Percentiles rank a stretch among this genome's conserved stretches.
Conservation (phyloP, 2,797 vertebrate species). For the Sebastes kiyomatsui region DNA sequence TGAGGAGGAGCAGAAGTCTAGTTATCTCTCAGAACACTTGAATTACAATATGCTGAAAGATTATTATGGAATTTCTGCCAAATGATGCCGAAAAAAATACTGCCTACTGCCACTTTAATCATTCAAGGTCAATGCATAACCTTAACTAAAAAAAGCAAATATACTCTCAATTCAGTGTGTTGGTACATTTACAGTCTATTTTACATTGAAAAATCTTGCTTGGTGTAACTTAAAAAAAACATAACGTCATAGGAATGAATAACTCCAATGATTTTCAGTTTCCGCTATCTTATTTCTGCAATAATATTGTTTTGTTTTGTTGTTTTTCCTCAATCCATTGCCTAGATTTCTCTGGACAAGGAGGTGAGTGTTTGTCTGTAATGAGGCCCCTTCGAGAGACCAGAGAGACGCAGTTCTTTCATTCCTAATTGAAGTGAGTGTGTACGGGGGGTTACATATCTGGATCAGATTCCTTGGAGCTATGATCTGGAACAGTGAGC, state of each 20-base stretch:
- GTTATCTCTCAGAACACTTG: no score
- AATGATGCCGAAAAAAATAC: no score
- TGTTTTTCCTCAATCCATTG: background rate
- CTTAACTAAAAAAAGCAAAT: no score
- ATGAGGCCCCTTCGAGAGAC: constrained; percentile 14
- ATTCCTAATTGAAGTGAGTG: background rate
- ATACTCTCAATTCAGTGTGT: background rate
- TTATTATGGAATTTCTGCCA: no score
- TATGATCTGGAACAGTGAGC: constrained; percentile 54
- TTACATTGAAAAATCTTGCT: background rate
- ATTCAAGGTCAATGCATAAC: no score
- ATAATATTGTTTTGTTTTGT: background rate
- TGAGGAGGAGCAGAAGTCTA: no score
- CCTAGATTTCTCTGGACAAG: background rate
- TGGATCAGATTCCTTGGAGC: constrained; percentile 55
- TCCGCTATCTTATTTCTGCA: background rate
- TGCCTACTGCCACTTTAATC: no score
- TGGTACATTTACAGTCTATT: background rate
- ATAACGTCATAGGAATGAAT: background rate
- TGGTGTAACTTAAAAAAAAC: background rate
- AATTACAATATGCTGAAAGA: no score
- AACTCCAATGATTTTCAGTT: background rate
- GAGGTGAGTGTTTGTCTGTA: background rate
- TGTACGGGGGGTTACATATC: constrained; percentile 1
- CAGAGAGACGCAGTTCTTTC: background rate